phyloP scores from a whole-genome alignment of 2,797 vertebrate species.

The Chrysocyon brachyurus region DNA sequence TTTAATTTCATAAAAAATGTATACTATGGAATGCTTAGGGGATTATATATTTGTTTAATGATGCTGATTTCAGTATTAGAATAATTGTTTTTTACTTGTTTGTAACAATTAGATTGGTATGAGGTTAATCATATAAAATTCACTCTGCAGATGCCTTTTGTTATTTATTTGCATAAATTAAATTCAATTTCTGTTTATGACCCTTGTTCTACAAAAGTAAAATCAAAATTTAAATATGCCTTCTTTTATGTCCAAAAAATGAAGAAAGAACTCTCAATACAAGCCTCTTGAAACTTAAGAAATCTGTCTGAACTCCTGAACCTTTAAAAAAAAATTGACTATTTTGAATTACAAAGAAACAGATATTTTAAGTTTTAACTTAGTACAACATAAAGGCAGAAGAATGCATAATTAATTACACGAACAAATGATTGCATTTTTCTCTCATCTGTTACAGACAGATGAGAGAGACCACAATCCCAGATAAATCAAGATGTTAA shows the following conservation, averaged over 20 bases:
- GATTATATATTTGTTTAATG: not conserved
- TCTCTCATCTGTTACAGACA: not conserved
- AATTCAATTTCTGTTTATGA: not conserved
- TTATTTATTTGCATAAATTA: constrained; percentile 6
- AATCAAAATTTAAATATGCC: constrained; percentile 27
- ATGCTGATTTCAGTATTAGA: not conserved
- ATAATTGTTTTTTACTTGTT: not conserved
- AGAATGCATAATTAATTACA: constrained; percentile 37
- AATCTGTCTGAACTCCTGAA: constrained; percentile 47
- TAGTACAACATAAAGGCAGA: constrained; percentile 47
- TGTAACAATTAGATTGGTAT: not conserved
- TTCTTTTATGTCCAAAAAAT: not conserved
- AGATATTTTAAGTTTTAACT: constrained; percentile 26
- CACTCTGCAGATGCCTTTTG: not conserved
- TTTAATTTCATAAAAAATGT: not conserved
- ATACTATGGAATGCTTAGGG: not conserved
- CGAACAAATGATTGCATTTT: not conserved
- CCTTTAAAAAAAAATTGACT: not conserved
- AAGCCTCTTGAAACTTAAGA: constrained; percentile 21
- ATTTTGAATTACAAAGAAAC: constrained; percentile 41
- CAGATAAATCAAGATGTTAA: not conserved
- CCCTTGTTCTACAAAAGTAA: not conserved
- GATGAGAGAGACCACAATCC: not conserved
- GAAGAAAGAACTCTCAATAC: not conserved
- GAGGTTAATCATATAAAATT: constrained; percentile 18